Conservation (phyloP, 2,113 vertebrate species). For the Pollimyrus isidori region DNA sequence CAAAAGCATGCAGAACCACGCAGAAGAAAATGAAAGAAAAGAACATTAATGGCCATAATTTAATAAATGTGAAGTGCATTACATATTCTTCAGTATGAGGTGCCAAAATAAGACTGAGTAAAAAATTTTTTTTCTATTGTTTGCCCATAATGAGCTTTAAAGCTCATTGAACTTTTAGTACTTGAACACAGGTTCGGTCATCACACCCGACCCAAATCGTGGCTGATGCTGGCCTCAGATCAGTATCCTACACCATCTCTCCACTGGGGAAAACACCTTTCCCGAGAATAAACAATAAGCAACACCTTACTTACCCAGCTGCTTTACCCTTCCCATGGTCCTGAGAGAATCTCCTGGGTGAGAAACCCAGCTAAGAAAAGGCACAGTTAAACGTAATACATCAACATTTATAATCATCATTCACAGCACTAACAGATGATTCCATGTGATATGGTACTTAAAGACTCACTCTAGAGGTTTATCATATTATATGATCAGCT, state of each 20-base stretch:
- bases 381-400: background rate
- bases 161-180: background rate
- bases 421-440: background rate
- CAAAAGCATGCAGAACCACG: background rate
- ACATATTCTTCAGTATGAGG: background rate
- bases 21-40: background rate
- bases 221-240: background rate
- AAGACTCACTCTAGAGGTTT: background rate
- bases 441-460: background rate
- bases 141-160: background rate
- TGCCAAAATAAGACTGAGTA: background rate
- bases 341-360: background rate
- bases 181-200: background rate
- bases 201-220: background rate
- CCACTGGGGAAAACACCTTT: background rate
- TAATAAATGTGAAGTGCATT: background rate
- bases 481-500: background rate
- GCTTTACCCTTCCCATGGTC: background rate
- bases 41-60: background rate
- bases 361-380: background rate
- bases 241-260: background rate
- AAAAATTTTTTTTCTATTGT: background rate
- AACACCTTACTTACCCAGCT: background rate
- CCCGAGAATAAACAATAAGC: background rate
- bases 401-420: background rate